Conservation (phyloP, 2,797 vertebrate genomes). For the Centropyge bicolor region DNA sequence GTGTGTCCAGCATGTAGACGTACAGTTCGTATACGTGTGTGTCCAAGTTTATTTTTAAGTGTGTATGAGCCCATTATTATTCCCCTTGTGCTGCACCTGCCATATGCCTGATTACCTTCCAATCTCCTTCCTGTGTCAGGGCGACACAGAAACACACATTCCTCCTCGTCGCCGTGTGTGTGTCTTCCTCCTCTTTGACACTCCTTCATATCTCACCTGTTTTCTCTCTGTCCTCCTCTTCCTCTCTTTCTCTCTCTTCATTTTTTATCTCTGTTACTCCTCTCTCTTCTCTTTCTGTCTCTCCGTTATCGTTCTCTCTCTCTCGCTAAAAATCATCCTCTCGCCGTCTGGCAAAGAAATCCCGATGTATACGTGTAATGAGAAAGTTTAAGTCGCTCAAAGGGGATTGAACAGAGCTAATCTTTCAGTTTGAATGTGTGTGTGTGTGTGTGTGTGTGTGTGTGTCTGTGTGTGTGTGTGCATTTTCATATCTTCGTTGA, state of each 20-base stretch:
- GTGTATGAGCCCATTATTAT: conserved; percentile 54
- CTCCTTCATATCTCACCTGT: conserved; percentile 2
- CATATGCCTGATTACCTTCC: conserved; percentile 61
- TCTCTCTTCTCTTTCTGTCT: not conserved
- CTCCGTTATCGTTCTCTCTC: conserved; percentile 7
- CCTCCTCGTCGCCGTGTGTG: conserved; percentile 4
- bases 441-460: not conserved
- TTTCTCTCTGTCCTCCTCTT: no score
- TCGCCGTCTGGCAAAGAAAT: conserved; percentile 13
- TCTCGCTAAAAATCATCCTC: conserved; percentile 10
- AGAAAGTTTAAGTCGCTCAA: conserved; percentile 47
- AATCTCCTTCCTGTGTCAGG: conserved; percentile 48
- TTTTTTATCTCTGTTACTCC: no score
- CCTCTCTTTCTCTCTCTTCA: not conserved
- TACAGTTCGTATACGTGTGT: conserved; percentile 4
- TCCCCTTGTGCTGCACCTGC: conserved; percentile 52
- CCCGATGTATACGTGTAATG: conserved; percentile 41
- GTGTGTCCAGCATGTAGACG: not conserved
- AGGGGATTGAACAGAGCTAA: conserved; percentile 46
- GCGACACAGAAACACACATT: conserved; percentile 29
- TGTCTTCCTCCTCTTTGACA: conserved; percentile 15
- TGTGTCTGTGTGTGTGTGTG: not conserved
- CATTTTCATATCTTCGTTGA: conserved; percentile 34
- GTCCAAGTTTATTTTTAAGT: conserved; percentile 33
- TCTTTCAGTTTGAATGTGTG: conserved; percentile 17